A percentile compares a stretch with the other conserved stretches of the same genome.
phyloP scores from a whole-genome alignment of 2,797 vertebrate genomes.

The Astyanax mexicanus region DNA sequence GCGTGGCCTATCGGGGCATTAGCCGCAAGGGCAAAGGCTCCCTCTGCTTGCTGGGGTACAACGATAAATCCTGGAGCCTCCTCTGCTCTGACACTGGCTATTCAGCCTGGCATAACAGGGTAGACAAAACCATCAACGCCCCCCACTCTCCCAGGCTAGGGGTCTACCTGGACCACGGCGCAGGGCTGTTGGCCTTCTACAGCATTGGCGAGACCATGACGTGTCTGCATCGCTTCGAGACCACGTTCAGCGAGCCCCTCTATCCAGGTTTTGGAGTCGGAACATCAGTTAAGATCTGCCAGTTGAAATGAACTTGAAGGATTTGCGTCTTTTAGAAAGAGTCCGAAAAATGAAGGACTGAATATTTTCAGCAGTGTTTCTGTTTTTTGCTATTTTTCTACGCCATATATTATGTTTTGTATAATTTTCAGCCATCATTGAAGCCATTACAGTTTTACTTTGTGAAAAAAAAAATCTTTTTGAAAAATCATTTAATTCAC shows the following conservation, averaged over 20 bases:
- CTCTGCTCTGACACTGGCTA: conserved; percentile 83
- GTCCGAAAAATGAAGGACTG: conserved; percentile 25
- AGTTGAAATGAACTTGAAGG: conserved; percentile 73
- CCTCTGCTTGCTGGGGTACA: conserved; percentile 83
- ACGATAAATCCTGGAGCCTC: conserved; percentile 85
- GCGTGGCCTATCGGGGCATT: conserved; percentile 80
- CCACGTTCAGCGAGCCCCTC: conserved; percentile 78
- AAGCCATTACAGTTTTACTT: conserved; percentile 19
- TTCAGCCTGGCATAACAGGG: conserved; percentile 84
- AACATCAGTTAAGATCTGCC: conserved; percentile 84
- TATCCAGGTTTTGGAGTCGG: conserved; percentile 85
- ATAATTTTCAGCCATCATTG: conserved; percentile 23
- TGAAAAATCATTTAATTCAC: conserved; percentile 1
- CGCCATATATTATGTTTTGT: conserved; percentile 18
- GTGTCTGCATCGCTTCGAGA: conserved; percentile 82
- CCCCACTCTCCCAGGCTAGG: conserved; percentile 82
- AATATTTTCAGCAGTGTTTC: conserved; percentile 21
- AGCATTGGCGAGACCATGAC: conserved; percentile 81
- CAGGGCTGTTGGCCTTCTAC: conserved; percentile 81
- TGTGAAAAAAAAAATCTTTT: background rate
- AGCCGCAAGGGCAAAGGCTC: conserved; percentile 84
- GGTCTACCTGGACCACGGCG: conserved; percentile 81
- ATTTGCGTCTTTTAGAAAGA: background rate
- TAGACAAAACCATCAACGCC: conserved; percentile 74
- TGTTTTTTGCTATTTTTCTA: conserved; percentile 44